Evolutionary conservation across 2,888 invertebrate species (phyloP), one percentile per base, ranked within the genome.

Genomic region (Thera britannica): DNA sequence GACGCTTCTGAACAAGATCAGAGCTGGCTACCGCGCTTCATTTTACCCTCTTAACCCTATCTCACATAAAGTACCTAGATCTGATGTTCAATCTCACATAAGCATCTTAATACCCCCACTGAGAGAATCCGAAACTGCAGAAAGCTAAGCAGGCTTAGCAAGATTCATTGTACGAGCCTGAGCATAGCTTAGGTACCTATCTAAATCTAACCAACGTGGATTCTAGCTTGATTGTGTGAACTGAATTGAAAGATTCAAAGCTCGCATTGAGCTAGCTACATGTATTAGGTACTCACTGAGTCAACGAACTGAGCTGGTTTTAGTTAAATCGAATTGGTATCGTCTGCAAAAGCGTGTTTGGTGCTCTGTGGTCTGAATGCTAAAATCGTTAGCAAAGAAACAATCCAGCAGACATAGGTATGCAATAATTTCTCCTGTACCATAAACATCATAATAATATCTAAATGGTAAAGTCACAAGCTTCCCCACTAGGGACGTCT

Each of bases 191-290:
- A 9, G 38, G 4, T 9, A 9, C 9, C 2, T 51, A 34, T 52
- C 34, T 56, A n/a, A 38, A 12, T 7, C n/a, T 11, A 41, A 52
- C 52, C n/a, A 2, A 34, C 34, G n/a, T n/a, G 7, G 38, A 12
- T 38, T 56, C n/a, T 12, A 23, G 44, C 57, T 57, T 44, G n/a
- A 57, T 57, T 57, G 57, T 57, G 44, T 57, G 57, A 57, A 57
- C 57, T 44, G 57, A 57, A 44, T 41, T 57, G 44, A 57, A 38
- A 41, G 9, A 52, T 2, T 51, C 6, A 23, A 49, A 4, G n/a
- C n/a, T 5, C 0, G 49, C n/a, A 49, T 2, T 11, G 2, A 51
- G 0, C 4, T 51, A 7, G 23, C 5, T 23, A 23, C 23, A 23
- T 23, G 23, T 23, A 23, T 3, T 38, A 5, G 38, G 38, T 38